phyloP scores from a whole-genome alignment of 2,888 invertebrate genomes.

The Sepiola atlantica region DNA sequence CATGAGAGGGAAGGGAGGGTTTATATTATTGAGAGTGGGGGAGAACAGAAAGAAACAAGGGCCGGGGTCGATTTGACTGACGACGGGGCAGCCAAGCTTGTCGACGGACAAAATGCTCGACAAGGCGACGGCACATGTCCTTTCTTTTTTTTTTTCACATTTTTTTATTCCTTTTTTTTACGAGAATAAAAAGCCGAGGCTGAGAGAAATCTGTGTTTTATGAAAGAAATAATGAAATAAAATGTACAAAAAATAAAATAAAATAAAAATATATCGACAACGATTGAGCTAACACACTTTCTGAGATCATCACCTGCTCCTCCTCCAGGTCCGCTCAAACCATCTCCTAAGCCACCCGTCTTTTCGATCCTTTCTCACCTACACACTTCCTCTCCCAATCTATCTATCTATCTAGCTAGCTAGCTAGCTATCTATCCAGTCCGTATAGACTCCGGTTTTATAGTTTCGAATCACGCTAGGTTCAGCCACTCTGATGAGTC shows the following conservation, averaged over 20 bases:
- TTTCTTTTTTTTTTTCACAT: background rate
- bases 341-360: too few relatives aligned
- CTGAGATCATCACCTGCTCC: constrained; percentile 20
- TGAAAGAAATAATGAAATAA: background rate
- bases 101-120: background rate
- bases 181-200: background rate
- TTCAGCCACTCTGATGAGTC: too few relatives aligned
- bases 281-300: background rate
- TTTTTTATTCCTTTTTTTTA: background rate
- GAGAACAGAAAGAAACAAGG: background rate
- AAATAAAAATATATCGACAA: background rate
- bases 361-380: too few relatives aligned
- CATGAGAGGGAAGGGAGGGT: too few relatives aligned
- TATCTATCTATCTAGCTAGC: too few relatives aligned
- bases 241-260: too few relatives aligned
- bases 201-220: background rate
- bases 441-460: too few relatives aligned
- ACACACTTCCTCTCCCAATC: too few relatives aligned
- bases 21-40: background rate
- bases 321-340: background rate
- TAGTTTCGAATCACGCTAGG: too few relatives aligned
- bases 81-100: constrained; percentile 9
- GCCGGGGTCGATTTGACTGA: background rate
- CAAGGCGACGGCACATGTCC: background rate
- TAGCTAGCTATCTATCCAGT: too few relatives aligned